Percentiles rank a stretch among this genome's conserved stretches.
phyloP scores from a whole-genome alignment of 2,888 invertebrate genomes.

The Tigriopus californicus region DNA sequence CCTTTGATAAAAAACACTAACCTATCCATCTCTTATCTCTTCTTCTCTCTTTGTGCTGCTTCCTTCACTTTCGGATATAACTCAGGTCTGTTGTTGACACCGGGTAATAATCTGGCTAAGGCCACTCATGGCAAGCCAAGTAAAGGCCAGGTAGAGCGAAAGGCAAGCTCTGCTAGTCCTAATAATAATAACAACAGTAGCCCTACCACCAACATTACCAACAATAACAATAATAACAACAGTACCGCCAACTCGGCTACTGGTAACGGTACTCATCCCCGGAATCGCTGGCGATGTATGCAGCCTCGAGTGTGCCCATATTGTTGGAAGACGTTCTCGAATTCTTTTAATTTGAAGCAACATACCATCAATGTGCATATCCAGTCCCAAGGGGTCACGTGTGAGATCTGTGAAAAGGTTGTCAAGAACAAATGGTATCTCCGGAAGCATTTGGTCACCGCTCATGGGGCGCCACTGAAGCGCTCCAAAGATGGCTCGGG shows the following conservation, averaged over 20 bases:
- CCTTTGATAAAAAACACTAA: too few relatives aligned
- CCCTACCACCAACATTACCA: background rate
- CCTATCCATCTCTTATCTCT: too few relatives aligned
- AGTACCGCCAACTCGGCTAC: background rate
- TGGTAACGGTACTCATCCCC: slow-evolving; percentile 9
- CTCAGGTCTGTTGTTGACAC: too few relatives aligned
- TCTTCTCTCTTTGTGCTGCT: too few relatives aligned
- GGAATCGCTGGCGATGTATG: slow-evolving; percentile 25
- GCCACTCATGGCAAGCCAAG: too few relatives aligned
- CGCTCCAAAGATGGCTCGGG: slow-evolving; percentile 16
- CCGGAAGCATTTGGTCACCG: slow-evolving; percentile 25
- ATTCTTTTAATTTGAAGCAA: slow-evolving; percentile 26
- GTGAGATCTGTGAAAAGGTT: slow-evolving; percentile 24
- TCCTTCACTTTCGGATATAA: too few relatives aligned
- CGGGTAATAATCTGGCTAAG: too few relatives aligned
- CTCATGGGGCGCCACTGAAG: slow-evolving; percentile 24
- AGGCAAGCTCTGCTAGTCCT: background rate
- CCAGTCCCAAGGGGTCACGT: slow-evolving; percentile 24
- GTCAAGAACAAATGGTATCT: slow-evolving; percentile 27
- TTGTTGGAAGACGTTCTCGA: slow-evolving; percentile 26
- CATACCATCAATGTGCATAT: slow-evolving; percentile 26
- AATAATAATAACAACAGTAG: background rate
- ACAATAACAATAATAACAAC: background rate
- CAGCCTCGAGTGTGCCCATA: slow-evolving; percentile 25
- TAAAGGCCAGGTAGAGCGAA: too few relatives aligned